Conservation (phyloP, 1,140 invertebrate genomes). For the Calephelis nemesis region DNA sequence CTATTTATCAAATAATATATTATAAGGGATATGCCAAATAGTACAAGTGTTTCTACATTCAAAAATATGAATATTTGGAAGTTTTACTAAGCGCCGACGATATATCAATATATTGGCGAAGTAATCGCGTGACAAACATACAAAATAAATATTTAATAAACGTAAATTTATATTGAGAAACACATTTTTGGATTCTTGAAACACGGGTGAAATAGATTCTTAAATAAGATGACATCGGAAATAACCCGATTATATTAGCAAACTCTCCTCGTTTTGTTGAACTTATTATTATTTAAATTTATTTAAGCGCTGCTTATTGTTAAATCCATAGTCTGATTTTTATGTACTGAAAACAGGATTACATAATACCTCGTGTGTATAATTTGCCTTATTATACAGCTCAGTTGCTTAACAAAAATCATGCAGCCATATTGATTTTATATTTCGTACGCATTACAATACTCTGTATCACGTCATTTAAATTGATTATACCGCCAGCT, state of each 20-base stretch:
- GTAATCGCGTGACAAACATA: too few relatives aligned
- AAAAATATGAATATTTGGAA: too few relatives aligned
- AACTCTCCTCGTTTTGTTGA: not conserved
- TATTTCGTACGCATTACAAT: not conserved
- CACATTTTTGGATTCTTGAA: too few relatives aligned
- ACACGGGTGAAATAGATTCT: not conserved
- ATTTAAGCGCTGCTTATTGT: constrained; percentile 2
- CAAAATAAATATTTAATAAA: too few relatives aligned
- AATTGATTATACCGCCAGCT: not conserved
- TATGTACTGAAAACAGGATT: constrained; percentile 2
- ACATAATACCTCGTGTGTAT: constrained; percentile 5
- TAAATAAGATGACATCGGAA: not conserved
- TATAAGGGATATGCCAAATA: too few relatives aligned
- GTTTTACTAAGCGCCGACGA: too few relatives aligned
- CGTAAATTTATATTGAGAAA: too few relatives aligned
- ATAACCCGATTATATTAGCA: not conserved
- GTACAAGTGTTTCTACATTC: too few relatives aligned
- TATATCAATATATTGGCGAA: too few relatives aligned
- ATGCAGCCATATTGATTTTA: not conserved
- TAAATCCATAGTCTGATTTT: not conserved
- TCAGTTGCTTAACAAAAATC: not conserved
- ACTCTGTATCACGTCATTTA: not conserved
- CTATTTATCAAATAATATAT: too few relatives aligned
- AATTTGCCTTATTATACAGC: constrained; percentile 1
- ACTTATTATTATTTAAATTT: constrained; percentile 9